Evolutionary conservation across 2,888 invertebrate species (phyloP).

Genomic region (Cordilura impudica): DNA sequence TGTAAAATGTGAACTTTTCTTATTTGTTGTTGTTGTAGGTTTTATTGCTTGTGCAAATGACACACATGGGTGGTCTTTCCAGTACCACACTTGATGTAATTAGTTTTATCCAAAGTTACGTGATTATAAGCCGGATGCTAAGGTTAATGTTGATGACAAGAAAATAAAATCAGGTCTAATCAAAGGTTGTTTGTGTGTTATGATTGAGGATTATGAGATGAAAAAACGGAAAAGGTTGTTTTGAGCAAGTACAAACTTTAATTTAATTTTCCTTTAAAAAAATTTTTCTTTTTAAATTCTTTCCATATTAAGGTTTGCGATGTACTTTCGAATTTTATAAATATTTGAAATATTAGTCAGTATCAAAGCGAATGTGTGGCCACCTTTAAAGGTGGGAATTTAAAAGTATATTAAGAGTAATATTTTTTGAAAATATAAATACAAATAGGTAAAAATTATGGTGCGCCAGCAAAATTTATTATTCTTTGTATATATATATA

Average conservation of each 20-base stretch:
- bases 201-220: background rate
- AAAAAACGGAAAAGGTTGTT: background rate
- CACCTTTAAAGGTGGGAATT: too few species aligned
- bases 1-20: conserved; percentile 46
- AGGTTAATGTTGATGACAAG: conserved; percentile 50
- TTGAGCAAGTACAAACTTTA: background rate
- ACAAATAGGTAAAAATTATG: too few species aligned
- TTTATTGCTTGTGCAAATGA: conserved; percentile 57
- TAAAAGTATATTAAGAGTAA: too few species aligned
- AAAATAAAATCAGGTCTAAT: conserved; percentile 52
- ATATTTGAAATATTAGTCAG: too few species aligned
- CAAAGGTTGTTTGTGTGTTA: conserved; percentile 34
- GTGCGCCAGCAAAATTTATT: too few species aligned
- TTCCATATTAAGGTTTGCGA: too few species aligned
- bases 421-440: too few species aligned
- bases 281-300: too few species aligned
- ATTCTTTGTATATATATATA: too few species aligned
- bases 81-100: conserved; percentile 61
- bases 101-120: conserved; percentile 65
- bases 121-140: conserved; percentile 65
- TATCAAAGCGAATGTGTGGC: too few species aligned
- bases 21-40: conserved; percentile 21
- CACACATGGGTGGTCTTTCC: conserved; percentile 62
- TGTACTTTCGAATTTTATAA: too few species aligned
- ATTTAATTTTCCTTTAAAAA: background rate